Evolutionary conservation across 2,113 vertebrate species (phyloP).

Genomic region (Pachyramphus minor): DNA sequence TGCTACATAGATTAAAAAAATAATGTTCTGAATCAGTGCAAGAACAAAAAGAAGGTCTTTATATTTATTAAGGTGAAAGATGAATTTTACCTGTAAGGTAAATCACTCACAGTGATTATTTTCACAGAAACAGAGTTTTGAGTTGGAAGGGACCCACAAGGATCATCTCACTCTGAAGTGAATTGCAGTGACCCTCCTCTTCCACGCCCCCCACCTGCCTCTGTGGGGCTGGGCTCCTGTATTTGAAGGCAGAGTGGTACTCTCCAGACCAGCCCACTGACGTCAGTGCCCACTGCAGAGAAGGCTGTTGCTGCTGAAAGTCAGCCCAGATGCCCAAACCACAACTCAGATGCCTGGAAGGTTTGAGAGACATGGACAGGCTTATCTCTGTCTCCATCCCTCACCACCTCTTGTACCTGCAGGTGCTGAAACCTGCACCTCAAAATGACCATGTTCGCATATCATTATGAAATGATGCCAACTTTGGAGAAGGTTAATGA

Average conservation of each 20-base stretch:
- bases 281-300: neutral
- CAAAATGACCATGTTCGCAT: accelerated
- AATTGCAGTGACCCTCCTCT: neutral
- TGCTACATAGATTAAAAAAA: neutral
- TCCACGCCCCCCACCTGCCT: neutral
- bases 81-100: neutral
- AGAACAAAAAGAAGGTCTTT: neutral
- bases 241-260: neutral
- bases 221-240: neutral
- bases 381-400: neutral
- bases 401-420: neutral
- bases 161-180: neutral
- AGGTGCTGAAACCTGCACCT: neutral
- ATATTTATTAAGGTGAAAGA: neutral
- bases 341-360: neutral
- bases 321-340: neutral
- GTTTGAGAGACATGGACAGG: neutral
- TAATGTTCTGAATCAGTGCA: neutral
- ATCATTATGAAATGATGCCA: neutral
- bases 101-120: neutral
- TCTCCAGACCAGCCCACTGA: neutral
- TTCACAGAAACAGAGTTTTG: neutral
- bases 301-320: neutral
- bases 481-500: neutral
- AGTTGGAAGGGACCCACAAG: neutral